Conservation (phyloP, 2,113 vertebrate species). For the Arvicanthis niloticus region DNA sequence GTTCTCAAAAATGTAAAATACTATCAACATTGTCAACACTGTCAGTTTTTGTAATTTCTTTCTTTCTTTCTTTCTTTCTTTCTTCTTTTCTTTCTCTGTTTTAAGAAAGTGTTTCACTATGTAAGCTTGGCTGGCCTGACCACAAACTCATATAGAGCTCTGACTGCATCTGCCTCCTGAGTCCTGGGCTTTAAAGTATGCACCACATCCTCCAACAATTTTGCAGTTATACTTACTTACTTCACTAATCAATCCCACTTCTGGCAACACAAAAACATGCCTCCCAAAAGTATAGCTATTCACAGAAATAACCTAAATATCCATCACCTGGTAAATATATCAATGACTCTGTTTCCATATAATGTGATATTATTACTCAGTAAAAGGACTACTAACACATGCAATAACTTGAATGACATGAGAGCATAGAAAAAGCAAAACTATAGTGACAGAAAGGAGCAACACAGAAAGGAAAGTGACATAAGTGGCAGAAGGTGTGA, state of each 20-base stretch:
- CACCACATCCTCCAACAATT: not conserved
- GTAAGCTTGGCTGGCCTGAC: not conserved
- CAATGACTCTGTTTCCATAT: not conserved
- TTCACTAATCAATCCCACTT: slow-evolving; percentile 60
- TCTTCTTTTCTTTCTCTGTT: not conserved
- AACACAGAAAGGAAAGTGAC: slow-evolving; percentile 30
- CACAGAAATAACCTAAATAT: slow-evolving; percentile 61
- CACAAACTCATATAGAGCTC: not conserved
- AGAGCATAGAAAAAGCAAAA: slow-evolving; percentile 55
- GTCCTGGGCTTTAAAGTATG: not conserved
- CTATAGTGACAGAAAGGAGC: slow-evolving; percentile 30
- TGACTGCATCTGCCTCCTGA: not conserved
- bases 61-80: not conserved
- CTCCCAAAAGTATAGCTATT: slow-evolving; percentile 43
- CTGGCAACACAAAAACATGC: slow-evolving; percentile 46
- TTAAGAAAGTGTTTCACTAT: not conserved
- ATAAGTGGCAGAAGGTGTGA: not conserved
- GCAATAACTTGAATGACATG: slow-evolving; percentile 35
- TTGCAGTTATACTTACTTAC: slow-evolving; percentile 47
- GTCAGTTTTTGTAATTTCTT: not conserved
- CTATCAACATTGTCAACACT: not conserved
- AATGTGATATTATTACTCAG: slow-evolving; percentile 40
- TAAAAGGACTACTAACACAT: slow-evolving; percentile 43
- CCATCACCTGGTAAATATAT: slow-evolving; percentile 30
- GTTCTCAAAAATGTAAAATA: slow-evolving; percentile 37